Evolutionary conservation across 2,888 invertebrate genomes (phyloP), one percentile per base, ranked within the genome.

Genomic region (Pelosia muscerda): DNA sequence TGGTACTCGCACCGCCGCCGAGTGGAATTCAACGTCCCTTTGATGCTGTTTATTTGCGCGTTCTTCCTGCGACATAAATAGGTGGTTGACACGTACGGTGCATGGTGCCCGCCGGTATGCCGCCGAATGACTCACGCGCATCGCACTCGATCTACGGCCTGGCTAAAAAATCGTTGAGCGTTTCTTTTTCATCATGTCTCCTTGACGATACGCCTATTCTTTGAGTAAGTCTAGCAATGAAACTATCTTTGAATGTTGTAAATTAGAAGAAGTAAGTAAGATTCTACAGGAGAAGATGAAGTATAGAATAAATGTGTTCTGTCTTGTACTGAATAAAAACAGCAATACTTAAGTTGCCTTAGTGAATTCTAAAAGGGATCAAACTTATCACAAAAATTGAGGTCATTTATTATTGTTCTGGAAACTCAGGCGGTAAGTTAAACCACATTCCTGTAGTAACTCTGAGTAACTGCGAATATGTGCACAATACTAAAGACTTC

Each of bases 21-120:
- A 81, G 83, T 86, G 92, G 92, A 92, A 90, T 94, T 88, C 90
- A 84, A 87, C 88, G 86, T 93, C 88, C 90, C 93, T 94, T 95
- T 94, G 94, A 94, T 92, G 94, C 92, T 91, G 90, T 94, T 94
- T 94, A 93, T 94, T 94, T 94, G 93, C 92, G 88, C 88, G 63
- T 84, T 92, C 88, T 92, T 93, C 94, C 93, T 92, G 94, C 89
- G 90, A 92, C 93, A 92, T 92, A 94, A 95, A 95, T 95, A 95
- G 94, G 92, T 90, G 89, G 92, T 92, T 94, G 94, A 94, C 94
- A 93, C 92, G 90, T 84, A 87, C 89, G 83, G 84, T 86, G 91
- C 90, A 90, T 89, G 91, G 91, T 92, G 91, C 88, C 86, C 90
- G 87, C 72, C 85, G 92, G 91, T 87, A 91, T 91, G 92, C 87